A percentile compares a stretch with the other conserved stretches of the same genome.
These are phyloP conservation scores for Fulmarus glacialis DNA, from an alignment of 2,113 vertebrate genomes.

Conservation along the genomic window DNA sequence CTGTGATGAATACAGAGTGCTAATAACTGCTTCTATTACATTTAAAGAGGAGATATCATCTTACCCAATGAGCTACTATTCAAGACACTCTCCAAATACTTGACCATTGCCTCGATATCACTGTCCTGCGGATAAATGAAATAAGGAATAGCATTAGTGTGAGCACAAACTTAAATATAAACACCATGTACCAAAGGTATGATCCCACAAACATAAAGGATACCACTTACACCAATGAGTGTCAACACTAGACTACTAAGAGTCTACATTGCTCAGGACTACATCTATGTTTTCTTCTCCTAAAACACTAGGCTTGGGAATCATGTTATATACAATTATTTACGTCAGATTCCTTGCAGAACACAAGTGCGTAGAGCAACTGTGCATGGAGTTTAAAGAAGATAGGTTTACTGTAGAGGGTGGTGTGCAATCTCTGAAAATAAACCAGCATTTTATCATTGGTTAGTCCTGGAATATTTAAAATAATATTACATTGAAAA, in stretches of 20 bases:
- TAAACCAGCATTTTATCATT: not conserved
- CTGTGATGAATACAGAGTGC: not conserved
- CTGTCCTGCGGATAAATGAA: constrained; percentile 76
- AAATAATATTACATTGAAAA: not conserved
- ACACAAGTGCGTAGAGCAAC: not conserved
- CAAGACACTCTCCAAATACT: constrained; percentile 82
- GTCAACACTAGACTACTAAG: not conserved
- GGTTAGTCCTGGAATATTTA: not conserved
- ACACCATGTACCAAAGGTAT: not conserved
- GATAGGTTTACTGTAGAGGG: not conserved
- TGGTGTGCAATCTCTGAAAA: not conserved
- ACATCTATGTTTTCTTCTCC: not conserved
- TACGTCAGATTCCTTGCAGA: not conserved
- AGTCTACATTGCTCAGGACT: not conserved
- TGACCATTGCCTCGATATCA: constrained; percentile 81
- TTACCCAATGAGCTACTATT: constrained; percentile 69
- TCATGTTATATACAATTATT: not conserved
- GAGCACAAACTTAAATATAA: not conserved
- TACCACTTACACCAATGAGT: not conserved
- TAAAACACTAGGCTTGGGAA: not conserved
- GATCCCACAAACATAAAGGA: not conserved
- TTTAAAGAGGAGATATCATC: not conserved
- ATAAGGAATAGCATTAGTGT: not conserved
- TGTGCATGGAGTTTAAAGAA: not conserved
- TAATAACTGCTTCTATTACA: not conserved